These are phyloP conservation scores for Atractosteus spatula DNA, from an alignment of 2,113 vertebrate species.

Conservation along the genomic window DNA sequence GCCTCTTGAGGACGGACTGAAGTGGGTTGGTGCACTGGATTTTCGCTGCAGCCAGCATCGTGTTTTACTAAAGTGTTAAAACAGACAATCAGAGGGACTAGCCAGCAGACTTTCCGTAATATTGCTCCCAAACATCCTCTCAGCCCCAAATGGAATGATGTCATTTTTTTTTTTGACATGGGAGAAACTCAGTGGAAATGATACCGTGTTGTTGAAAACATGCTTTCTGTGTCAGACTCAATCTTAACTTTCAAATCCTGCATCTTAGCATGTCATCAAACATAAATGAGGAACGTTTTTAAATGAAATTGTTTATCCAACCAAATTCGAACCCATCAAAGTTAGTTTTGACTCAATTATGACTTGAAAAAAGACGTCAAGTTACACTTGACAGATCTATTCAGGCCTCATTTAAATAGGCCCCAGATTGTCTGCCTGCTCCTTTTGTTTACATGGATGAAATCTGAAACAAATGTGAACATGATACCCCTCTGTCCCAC, in stretches of 20 bases:
- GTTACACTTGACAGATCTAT: slow-evolving; percentile 27
- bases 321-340: not conserved
- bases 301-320: slow-evolving; percentile 6
- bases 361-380: slow-evolving; percentile 17
- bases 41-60: no score
- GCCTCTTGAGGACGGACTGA: no score
- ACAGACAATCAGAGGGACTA: no score
- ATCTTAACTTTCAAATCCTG: slow-evolving; percentile 18
- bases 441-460: slow-evolving; percentile 50
- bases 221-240: not conserved
- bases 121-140: not conserved
- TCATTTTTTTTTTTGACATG: slow-evolving; percentile 31
- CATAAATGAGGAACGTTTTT: slow-evolving; percentile 1
- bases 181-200: slow-evolving; percentile 19
- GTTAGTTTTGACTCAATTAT: slow-evolving; percentile 3
- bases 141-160: slow-evolving; percentile 22
- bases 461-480: slow-evolving; percentile 59
- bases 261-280: not conserved
- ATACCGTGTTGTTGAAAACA: slow-evolving; percentile 2
- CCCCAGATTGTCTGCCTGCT: slow-evolving; percentile 52
- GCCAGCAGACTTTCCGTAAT: not conserved
- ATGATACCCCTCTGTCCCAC: slow-evolving; percentile 24
- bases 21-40: no score
- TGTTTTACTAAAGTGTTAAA: not conserved
- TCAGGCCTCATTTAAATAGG: slow-evolving; percentile 48